Base-by-base conservation (phyloP, 2,888 invertebrate species). In the Sarcophaga rosellei region DNA sequence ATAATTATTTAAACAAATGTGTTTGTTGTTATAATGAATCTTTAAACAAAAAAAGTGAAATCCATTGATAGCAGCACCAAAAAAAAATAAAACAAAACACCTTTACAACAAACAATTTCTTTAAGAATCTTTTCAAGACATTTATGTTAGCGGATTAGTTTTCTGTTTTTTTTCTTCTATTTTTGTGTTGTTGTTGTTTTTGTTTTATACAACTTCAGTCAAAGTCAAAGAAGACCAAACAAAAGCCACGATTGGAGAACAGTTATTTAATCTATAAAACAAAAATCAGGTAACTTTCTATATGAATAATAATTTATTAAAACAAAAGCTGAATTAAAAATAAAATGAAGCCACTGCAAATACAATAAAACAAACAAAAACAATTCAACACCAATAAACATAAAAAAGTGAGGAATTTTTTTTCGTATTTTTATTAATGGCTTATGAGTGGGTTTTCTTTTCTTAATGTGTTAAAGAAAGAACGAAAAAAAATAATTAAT, bases 201-300 rank as follows among this genome's bases (percentile, higher is more conserved):
- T 35, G 1, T 35, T 35, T 35, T 35, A 35, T 35, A 35, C 1
- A 53, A 17, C 53, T 53, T 15, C 15, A n/a, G n/a, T n/a, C n/a
- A 12, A 53, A 53, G 53, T 17, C 17, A 15, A 53, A 53, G 53
- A 12, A 53, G 53, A 12, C 12, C 4, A 12, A 53, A 53, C 17
- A 53, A 53, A 53, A 53, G 53, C 59, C 17, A 44, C n/a, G 21
- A 25, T 21, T 62, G 8, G n/a, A 47, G 65, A 63, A 78, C 53
- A 21, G 53, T 63, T 68, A 25, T 78, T 59, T 47, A 47, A 61
- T 23, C 53, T 53, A 69, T 72, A 65, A 23, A 66, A 35, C 8
- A 35, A 35, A 65, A 57, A 57, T 45, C 62, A 84, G 84, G 79
- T 84, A 84, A 84, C 84, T 84, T 84, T 80, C 79, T 84, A 65